phyloP scores from a whole-genome alignment of 2,888 invertebrate genomes.

The Mycalesis mineus region DNA sequence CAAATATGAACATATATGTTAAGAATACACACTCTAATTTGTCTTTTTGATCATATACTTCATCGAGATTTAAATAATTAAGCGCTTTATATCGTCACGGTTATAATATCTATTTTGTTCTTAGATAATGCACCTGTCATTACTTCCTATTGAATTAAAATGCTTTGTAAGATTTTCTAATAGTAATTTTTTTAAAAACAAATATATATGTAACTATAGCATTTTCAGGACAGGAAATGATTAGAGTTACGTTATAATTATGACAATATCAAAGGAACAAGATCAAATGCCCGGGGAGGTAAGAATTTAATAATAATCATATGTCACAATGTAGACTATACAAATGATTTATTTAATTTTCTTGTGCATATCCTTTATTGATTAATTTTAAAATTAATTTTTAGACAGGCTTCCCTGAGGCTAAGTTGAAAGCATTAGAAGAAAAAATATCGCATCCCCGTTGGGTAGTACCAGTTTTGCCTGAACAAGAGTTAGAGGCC shows the following conservation, averaged over 20 bases:
- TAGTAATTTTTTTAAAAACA: not conserved
- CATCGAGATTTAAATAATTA: not conserved
- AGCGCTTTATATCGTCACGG: not conserved
- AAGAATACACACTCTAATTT: too few relatives aligned
- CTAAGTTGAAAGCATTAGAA: conserved; percentile 91
- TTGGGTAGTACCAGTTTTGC: conserved; percentile 98
- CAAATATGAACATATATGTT: conserved; percentile 25
- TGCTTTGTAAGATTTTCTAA: not conserved
- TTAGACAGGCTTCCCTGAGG: conserved; percentile 85
- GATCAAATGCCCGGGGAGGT: conserved; percentile 73
- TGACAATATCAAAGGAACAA: conserved; percentile 76
- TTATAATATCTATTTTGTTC: not conserved
- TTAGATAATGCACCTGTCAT: not conserved
- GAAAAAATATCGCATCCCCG: conserved; percentile 97
- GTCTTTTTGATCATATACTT: not conserved
- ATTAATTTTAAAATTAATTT: conserved; percentile 25
- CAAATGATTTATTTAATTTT: not conserved
- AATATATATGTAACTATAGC: not conserved
- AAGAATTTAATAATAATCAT: conserved; percentile 30
- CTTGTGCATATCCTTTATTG: not conserved
- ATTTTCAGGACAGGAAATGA: conserved; percentile 50
- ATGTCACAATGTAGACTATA: not conserved
- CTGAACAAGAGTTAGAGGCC: conserved; percentile 96
- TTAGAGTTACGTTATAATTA: conserved; percentile 64
- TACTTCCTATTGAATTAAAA: not conserved